Conservation (phyloP, 2,888 invertebrate species). For the Clunio marinus region DNA sequence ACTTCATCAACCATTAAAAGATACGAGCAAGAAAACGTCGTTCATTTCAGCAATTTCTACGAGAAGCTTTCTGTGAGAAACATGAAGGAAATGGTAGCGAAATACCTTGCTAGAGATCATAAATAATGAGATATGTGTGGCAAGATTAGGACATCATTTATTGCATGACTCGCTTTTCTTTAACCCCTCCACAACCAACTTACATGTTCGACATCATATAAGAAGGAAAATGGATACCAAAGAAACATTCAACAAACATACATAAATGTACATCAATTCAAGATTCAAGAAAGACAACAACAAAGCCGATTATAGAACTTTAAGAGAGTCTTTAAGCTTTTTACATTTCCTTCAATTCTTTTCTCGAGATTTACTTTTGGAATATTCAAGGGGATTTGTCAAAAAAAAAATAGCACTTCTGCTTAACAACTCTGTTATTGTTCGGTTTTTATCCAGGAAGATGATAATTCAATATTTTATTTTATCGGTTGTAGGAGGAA, state of each 20-base stretch:
- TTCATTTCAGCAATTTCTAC: too few relatives aligned
- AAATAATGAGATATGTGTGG: constrained; percentile 31
- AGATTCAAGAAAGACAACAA: too few relatives aligned
- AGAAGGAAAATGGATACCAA: too few relatives aligned
- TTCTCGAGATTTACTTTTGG: too few relatives aligned
- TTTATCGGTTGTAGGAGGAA: not conserved
- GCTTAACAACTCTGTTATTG: too few relatives aligned
- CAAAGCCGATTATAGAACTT: not conserved
- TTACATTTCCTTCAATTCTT: not conserved
- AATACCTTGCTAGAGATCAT: constrained; percentile 24
- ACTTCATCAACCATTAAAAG: not conserved
- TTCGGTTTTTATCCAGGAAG: not conserved
- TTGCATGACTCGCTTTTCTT: constrained; percentile 20
- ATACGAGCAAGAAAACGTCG: constrained; percentile 4
- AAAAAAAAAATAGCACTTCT: not conserved
- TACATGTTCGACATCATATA: too few relatives aligned
- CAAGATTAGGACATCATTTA: constrained; percentile 35
- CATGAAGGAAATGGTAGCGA: not conserved
- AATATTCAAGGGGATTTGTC: too few relatives aligned
- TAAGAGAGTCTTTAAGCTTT: not conserved
- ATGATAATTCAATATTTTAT: constrained; percentile 16
- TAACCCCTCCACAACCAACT: not conserved
- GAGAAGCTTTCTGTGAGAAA: too few relatives aligned
- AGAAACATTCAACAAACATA: not conserved
- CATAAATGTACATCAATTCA: not conserved